Conservation (phyloP, 2,888 invertebrate species). For the Meiosimyza platycephala region DNA sequence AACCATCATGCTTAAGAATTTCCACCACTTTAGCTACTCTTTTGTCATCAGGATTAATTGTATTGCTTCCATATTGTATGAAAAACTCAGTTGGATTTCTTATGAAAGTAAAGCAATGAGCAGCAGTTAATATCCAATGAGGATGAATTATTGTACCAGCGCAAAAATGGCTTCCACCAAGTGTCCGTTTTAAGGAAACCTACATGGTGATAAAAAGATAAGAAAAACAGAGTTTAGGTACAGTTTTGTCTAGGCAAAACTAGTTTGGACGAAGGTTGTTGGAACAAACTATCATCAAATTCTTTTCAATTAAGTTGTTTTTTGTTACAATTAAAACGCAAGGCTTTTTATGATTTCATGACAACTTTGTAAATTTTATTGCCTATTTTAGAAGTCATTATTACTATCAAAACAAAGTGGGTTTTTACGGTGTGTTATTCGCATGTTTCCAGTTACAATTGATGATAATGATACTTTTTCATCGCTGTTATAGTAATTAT, state of each 20-base stretch:
- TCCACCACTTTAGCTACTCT: conserved; percentile 25
- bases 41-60: background rate
- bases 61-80: conserved; percentile 40
- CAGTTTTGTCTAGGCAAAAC: no score
- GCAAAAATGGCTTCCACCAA: conserved; percentile 39
- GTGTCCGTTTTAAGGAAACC: conserved; percentile 41
- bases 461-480: conserved; percentile 40
- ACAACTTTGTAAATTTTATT: background rate
- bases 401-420: background rate
- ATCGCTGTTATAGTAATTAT: conserved; percentile 28
- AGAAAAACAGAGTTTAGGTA: no score
- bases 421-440: conserved; percentile 48
- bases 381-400: background rate
- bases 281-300: background rate
- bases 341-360: conserved; percentile 1
- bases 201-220: conserved; percentile 16
- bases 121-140: conserved; percentile 44
- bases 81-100: conserved; percentile 33
- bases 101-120: conserved; percentile 45
- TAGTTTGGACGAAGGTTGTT: no score
- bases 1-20: conserved; percentile 43
- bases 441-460: conserved; percentile 51
- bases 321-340: background rate
- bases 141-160: conserved; percentile 42
- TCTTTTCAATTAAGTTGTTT: background rate